Evolutionary conservation across 2,888 invertebrate species (phyloP).

Genomic region (Neelides folsomi): DNA sequence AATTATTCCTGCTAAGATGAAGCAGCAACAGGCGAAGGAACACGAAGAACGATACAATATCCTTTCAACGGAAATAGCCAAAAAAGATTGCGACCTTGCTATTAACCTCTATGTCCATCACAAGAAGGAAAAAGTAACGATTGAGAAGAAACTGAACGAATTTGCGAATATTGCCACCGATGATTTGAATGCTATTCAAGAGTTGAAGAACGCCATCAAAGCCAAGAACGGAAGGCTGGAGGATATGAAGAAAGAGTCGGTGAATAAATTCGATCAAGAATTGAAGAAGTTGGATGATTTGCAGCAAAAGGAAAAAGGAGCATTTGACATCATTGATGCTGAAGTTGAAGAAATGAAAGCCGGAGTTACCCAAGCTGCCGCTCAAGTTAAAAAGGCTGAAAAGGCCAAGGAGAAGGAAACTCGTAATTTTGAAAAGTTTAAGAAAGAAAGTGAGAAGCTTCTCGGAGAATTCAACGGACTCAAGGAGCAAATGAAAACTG

Average conservation of each 20-base stretch:
- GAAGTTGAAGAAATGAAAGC: conserved; percentile 34
- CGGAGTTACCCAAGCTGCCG: conserved; percentile 39
- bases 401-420: conserved; percentile 54
- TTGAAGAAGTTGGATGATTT: conserved; percentile 68
- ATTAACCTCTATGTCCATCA: conserved; percentile 12
- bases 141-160: too few relatives aligned
- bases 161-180: too few relatives aligned
- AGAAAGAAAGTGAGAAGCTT: conserved; percentile 42
- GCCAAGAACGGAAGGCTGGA: neutral
- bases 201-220: too few relatives aligned
- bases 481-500: conserved; percentile 46
- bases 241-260: conserved; percentile 60
- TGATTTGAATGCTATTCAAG: too few relatives aligned
- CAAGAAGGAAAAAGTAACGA: neutral
- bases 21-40: conserved; percentile 36
- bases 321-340: conserved; percentile 47
- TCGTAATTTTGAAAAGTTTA: conserved; percentile 48
- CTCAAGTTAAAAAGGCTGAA: conserved; percentile 50
- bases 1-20: conserved; percentile 75
- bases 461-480: conserved; percentile 45
- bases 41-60: conserved; percentile 21
- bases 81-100: conserved; percentile 12
- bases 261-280: conserved; percentile 67
- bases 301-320: conserved; percentile 1
- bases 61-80: conserved; percentile 13